Evolutionary conservation across 2,888 invertebrate species (phyloP).

Genomic region (Drosophila eohydei): DNA sequence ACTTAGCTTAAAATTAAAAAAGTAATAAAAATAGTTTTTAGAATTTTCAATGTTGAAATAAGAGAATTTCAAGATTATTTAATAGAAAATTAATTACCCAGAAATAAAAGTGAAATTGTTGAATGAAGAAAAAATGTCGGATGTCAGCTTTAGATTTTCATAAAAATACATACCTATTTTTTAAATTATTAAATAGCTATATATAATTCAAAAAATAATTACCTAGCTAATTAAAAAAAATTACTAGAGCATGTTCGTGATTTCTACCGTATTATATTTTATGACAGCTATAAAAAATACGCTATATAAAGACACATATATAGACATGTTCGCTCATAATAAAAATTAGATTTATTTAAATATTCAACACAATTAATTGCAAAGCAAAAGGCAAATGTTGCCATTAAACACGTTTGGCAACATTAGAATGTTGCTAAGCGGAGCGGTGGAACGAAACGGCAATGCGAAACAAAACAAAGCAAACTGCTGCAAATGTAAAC

Average conservation of each 20-base stretch:
- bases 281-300: constrained; percentile 38
- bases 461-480: constrained; percentile 66
- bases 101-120: not conserved
- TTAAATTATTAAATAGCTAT: not conserved
- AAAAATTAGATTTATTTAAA: constrained; percentile 16
- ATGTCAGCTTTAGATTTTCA: not conserved
- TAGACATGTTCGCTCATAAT: constrained; percentile 6
- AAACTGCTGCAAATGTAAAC: constrained; percentile 53
- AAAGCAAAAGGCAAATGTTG: constrained; percentile 15
- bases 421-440: constrained; percentile 46
- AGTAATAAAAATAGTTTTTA: too few relatives aligned
- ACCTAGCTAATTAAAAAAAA: constrained; percentile 24
- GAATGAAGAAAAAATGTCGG: not conserved
- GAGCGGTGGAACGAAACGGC: constrained; percentile 24
- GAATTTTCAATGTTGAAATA: too few relatives aligned
- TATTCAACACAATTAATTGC: constrained; percentile 7
- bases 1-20: too few relatives aligned
- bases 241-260: constrained; percentile 46
- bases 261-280: constrained; percentile 18
- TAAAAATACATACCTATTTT: not conserved
- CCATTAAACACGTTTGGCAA: not conserved
- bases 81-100: too few relatives aligned
- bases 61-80: too few relatives aligned
- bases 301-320: not conserved
- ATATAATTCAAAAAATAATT: constrained; percentile 31